Percentiles rank a stretch among this genome's conserved stretches.
Evolutionary conservation across 2,888 invertebrate species (phyloP).

Genomic region (Latrodectus elegans): DNA sequence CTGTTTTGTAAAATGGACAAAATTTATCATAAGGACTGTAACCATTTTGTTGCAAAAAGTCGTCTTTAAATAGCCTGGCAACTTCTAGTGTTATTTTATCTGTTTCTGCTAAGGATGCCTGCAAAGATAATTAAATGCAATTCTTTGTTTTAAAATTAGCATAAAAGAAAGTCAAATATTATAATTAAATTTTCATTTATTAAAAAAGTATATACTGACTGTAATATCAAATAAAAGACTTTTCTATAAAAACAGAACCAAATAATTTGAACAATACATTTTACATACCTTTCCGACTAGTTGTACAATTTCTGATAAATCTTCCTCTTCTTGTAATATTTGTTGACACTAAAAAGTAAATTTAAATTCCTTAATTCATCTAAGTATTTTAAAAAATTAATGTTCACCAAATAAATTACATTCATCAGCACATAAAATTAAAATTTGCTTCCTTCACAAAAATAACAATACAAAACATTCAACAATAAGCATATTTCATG

Average conservation of each 20-base stretch:
- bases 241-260: too few relatives aligned
- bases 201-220: not conserved
- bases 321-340: slow-evolving; percentile 98
- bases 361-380: slow-evolving; percentile 45
- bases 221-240: not conserved
- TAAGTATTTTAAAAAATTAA: too few relatives aligned
- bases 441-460: too few relatives aligned
- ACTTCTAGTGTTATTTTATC: slow-evolving; percentile 99
- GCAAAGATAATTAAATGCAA: slow-evolving; percentile 38
- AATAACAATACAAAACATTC: too few relatives aligned
- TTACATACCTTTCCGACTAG: slow-evolving; percentile 90
- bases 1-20: slow-evolving; percentile 99
- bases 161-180: not conserved
- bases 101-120: slow-evolving; percentile 95
- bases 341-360: slow-evolving; percentile 80
- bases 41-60: slow-evolving; percentile 99
- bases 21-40: slow-evolving; percentile 95
- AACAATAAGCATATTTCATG: too few relatives aligned
- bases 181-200: not conserved
- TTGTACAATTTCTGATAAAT: slow-evolving; percentile 99
- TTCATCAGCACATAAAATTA: too few relatives aligned
- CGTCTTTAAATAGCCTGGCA: slow-evolving; percentile 97
- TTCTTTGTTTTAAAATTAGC: not conserved
- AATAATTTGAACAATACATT: not conserved
- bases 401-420: too few relatives aligned